These are phyloP conservation scores for Chlorocebus sabaeus DNA, from an alignment of 2,113 vertebrate genomes.

Conservation along the genomic window DNA sequence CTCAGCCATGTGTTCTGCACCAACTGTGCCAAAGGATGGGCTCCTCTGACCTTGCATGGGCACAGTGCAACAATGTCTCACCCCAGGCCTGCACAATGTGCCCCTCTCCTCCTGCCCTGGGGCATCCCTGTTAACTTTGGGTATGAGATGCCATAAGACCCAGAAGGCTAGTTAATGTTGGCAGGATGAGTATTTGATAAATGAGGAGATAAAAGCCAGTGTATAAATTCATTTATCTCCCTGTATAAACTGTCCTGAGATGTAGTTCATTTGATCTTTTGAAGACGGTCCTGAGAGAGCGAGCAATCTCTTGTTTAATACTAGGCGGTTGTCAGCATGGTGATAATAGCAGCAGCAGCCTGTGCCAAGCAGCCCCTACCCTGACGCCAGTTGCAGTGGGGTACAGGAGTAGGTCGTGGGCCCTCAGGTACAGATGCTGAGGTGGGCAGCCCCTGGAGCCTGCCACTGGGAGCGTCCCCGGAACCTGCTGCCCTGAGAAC, in stretches of 20 bases:
- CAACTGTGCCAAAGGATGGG: neutral
- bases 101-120: neutral
- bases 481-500: too few species aligned
- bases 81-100: neutral
- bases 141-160: neutral
- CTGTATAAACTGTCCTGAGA: neutral
- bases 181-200: neutral
- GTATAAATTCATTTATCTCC: neutral
- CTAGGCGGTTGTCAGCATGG: neutral
- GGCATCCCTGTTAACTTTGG: neutral
- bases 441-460: too few species aligned
- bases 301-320: neutral
- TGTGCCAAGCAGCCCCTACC: too few species aligned
- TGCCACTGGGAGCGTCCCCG: fast-evolving
- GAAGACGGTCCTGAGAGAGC: neutral
- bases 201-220: neutral
- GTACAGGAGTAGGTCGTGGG: too few species aligned
- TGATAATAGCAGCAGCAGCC: neutral
- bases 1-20: neutral
- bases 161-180: neutral
- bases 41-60: neutral
- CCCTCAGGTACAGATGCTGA: too few species aligned
- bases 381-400: too few species aligned
- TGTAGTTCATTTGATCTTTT: neutral
- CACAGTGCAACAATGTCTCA: neutral